Evolutionary conservation across 2,888 invertebrate species (phyloP).

Genomic region (Andrena bicolor): DNA sequence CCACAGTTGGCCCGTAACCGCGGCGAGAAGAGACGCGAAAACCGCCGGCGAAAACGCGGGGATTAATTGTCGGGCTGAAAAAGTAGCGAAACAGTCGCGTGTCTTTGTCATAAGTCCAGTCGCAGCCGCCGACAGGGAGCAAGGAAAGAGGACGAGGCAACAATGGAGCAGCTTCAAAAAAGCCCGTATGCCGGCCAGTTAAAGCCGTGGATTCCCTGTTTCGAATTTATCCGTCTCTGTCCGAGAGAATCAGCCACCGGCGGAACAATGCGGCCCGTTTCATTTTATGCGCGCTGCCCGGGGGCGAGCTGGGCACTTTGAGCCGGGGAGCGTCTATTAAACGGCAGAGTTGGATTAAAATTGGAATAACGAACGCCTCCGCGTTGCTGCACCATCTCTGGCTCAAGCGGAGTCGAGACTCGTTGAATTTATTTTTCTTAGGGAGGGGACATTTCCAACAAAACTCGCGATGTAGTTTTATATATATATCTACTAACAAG

Average conservation of each 20-base stretch:
- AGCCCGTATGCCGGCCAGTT: not conserved
- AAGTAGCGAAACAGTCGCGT: not conserved
- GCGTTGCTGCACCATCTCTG: not conserved
- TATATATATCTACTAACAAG: too few species aligned
- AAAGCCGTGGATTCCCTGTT: slow-evolving; percentile 2
- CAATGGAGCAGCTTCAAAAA: slow-evolving; percentile 16
- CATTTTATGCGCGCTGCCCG: not conserved
- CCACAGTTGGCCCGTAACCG: too few species aligned
- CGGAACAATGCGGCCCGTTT: slow-evolving; percentile 9
- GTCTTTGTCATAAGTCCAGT: not conserved
- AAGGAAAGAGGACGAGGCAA: not conserved
- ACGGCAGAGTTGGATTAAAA: slow-evolving; percentile 14
- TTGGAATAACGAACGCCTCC: slow-evolving; percentile 21
- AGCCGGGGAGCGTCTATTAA: slow-evolving; percentile 19
- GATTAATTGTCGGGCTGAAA: slow-evolving; percentile 12
- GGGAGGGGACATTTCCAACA: not conserved
- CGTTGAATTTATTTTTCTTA: not conserved
- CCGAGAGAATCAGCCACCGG: not conserved
- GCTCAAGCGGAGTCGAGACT: not conserved
- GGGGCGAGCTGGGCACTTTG: slow-evolving; percentile 15
- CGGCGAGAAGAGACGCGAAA: not conserved
- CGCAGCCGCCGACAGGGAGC: not conserved
- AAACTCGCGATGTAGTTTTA: not conserved
- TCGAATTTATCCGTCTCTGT: slow-evolving; percentile 9
- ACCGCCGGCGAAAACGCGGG: not conserved